Evolutionary conservation across 2,888 invertebrate species (phyloP).

Genomic region (Itoplectis maculator): DNA sequence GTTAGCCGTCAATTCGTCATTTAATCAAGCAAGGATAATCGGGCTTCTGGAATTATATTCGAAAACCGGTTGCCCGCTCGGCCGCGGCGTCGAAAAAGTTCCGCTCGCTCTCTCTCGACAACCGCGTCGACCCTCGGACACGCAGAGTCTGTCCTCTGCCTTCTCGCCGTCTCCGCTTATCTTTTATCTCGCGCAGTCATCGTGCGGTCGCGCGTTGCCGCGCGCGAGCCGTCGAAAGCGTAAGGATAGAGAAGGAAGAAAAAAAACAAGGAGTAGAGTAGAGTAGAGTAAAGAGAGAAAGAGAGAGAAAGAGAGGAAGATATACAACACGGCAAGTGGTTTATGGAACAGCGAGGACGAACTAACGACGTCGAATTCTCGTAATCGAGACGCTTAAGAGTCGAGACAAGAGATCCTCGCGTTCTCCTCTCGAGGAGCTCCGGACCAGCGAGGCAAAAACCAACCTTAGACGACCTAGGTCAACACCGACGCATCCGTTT

Average conservation of each 20-base stretch:
- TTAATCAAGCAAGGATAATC: slow-evolving; percentile 70
- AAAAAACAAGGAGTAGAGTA: background rate
- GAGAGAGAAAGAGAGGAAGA: background rate
- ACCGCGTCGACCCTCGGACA: slow-evolving; percentile 12
- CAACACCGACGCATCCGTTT: slow-evolving; percentile 45
- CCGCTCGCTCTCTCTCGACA: slow-evolving; percentile 47
- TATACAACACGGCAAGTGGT: background rate
- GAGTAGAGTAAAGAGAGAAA: background rate
- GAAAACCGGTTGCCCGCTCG: slow-evolving; percentile 73
- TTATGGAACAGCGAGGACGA: slow-evolving; percentile 10
- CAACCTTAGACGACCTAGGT: slow-evolving; percentile 45
- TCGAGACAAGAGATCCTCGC: slow-evolving; percentile 19
- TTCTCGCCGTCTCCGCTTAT: slow-evolving; percentile 11
- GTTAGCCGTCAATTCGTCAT: slow-evolving; percentile 60
- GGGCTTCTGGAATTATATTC: slow-evolving; percentile 75
- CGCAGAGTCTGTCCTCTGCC: slow-evolving; percentile 14
- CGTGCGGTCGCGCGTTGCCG: background rate
- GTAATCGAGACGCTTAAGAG: slow-evolving; percentile 16
- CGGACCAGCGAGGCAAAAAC: slow-evolving; percentile 33
- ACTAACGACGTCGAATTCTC: slow-evolving; percentile 28
- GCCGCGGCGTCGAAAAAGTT: slow-evolving; percentile 33
- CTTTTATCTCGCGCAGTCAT: slow-evolving; percentile 24
- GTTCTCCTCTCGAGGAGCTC: slow-evolving; percentile 8
- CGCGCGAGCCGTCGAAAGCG: slow-evolving; percentile 7
- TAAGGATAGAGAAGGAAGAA: background rate